phyloP scores from a whole-genome alignment of 2,113 vertebrate genomes.

The Ailuropoda melanoleuca region DNA sequence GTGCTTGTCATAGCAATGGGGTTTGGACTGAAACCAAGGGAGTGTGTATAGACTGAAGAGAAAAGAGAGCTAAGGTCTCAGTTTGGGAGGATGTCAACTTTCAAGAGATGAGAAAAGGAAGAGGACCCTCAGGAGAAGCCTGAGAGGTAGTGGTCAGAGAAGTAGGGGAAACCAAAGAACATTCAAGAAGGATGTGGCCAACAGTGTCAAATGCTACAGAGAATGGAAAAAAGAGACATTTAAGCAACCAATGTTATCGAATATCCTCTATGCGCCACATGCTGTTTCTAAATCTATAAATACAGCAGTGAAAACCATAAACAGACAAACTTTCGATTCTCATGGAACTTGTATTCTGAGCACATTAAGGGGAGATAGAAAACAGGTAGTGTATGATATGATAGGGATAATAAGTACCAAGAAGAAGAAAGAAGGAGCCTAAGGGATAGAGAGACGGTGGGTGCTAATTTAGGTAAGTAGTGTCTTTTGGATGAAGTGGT shows the following conservation, averaged over 20 bases:
- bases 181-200: background rate
- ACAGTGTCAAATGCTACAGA: background rate
- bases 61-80: background rate
- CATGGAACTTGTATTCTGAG: background rate
- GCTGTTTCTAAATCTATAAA: background rate
- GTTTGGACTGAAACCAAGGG: background rate
- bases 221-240: background rate
- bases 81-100: background rate
- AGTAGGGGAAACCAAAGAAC: background rate
- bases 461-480: background rate
- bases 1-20: no score
- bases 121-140: background rate
- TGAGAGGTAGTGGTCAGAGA: background rate
- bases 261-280: rapidly evolving
- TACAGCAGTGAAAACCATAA: background rate
- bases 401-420: background rate
- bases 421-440: background rate
- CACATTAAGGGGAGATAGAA: background rate
- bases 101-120: background rate
- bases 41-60: background rate
- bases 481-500: background rate
- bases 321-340: background rate
- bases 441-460: background rate
- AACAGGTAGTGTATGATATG: rapidly evolving
- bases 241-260: no score